Evolutionary conservation across 2,113 vertebrate genomes (phyloP), one percentile per base, ranked within the genome.

Genomic region (Puma concolor): DNA sequence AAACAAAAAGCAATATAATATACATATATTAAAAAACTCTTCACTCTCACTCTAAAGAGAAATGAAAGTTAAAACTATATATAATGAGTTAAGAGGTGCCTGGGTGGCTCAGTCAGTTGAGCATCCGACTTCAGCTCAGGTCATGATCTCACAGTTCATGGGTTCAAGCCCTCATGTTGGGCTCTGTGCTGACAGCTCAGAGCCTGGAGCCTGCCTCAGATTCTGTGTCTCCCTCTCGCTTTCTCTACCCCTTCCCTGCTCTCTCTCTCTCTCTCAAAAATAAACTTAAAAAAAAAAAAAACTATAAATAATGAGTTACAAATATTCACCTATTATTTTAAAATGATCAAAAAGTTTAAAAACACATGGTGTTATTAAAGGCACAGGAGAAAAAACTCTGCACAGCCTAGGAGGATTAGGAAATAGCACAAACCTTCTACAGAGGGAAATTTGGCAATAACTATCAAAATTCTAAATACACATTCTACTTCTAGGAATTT

Each of bases 381-480:
- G 33, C 14, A 64, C 3, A 64, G 7, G 13, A 13, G 1, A 54
- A 57, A 91, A 67, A 69, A 48, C 33, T 57, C 36, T 85, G 63
- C 36, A 88, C 9, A 76, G 29, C 38, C 66, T 44, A 76, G 4
- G 21, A n/a, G 23, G 17, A 66, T 79, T 85, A 93, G 16, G 71
- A 94, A 89, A 41, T 14, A 31, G 13, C 44, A 97, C 38, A 95
- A 93, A 69, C n/a, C 80, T 94, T 76, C 82, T 90, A 31, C 52
- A 54, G 38, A 91, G n/a, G 25, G 64, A 91, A 94, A 98, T 77
- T 3, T 88, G 74, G 25, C 54, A 81, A 81, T 2, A 76, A 52
- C 66, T 92, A 85, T 66, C 63, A 87, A 96, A 94, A 77, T 63
- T 69, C 79, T 95, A 80, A 92, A 91, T n/a, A n/a, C 3, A 83